A percentile compares a stretch with the other conserved stretches of the same genome.
These are phyloP conservation scores for Brachypterus glaber DNA, from an alignment of 2,888 invertebrate species.

Conservation along the genomic window DNA sequence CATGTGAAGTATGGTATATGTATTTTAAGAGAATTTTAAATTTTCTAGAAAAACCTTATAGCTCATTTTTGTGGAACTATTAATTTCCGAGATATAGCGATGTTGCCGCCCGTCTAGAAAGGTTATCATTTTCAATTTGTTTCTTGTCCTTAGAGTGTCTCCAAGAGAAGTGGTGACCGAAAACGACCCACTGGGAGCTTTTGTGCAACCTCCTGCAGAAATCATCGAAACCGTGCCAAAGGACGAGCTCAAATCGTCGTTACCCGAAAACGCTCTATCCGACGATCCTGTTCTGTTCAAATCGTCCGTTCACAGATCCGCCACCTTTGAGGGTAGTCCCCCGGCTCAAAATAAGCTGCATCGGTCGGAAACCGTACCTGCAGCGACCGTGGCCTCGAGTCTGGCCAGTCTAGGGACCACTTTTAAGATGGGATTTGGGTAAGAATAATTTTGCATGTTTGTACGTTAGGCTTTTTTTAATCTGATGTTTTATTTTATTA, in stretches of 20 bases:
- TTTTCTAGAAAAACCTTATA: background rate
- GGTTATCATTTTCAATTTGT: slow-evolving; percentile 1
- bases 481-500: no score
- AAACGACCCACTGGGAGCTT: slow-evolving; percentile 85
- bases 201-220: slow-evolving; percentile 41
- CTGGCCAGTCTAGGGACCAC: slow-evolving; percentile 73
- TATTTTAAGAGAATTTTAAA: no score
- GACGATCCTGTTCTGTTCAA: slow-evolving; percentile 62
- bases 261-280: slow-evolving; percentile 38
- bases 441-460: no score
- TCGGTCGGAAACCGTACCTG: slow-evolving; percentile 66
- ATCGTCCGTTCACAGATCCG: slow-evolving; percentile 42
- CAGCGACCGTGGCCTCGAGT: slow-evolving; percentile 63
- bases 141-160: slow-evolving; percentile 46
- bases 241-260: slow-evolving; percentile 8
- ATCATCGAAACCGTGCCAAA: slow-evolving; percentile 25
- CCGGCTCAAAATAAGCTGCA: slow-evolving; percentile 47
- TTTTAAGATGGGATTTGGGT: slow-evolving; percentile 80
- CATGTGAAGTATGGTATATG: no score
- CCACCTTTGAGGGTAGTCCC: slow-evolving; percentile 46
- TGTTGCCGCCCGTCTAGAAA: no score
- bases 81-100: no score
- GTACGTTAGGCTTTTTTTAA: no score
- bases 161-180: slow-evolving; percentile 79
- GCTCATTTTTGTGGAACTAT: background rate